Evolutionary conservation across 1,140 invertebrate species (phyloP), one percentile per base, ranked within the genome.

Genomic region (Drosophila pruinosa): DNA sequence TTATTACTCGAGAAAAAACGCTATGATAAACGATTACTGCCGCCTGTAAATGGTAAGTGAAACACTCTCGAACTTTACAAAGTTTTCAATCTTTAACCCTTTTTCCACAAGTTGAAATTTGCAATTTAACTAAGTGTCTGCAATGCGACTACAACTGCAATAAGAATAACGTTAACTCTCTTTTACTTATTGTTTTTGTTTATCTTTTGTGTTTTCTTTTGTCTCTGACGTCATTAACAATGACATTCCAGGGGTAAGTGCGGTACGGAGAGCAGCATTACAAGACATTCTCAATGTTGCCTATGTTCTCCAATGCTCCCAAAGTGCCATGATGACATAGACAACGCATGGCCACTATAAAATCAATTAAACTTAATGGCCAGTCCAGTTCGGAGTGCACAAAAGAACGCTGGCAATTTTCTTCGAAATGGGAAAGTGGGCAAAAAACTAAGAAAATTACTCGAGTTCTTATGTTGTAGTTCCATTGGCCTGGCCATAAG

Each of bases 11-110:
- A 94, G 92, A 94, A 94, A 78, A 95, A 95, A 83, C 94, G 96
- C 91, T 97, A 97, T 92, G 96, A 97, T 93, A 97, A 96, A 94
- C 93, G 96, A 93, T 94, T 97, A 89, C 93, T 96, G 89, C 96
- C 96, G 89, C 96, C 96, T 89, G 96, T 97, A 88, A 94, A 95
- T 93, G 96, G 96, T 97, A 94, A 93, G 92, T 93, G 92, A 90
- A 89, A 74, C 21, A 56, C n/a, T n/a, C n/a, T n/a, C n/a, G n/a
- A n/a, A n/a, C n/a, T n/a, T 63, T 38, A 1, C 2, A 8, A 34
- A 3, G 8, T 38, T 61, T 54, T 21, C 17, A 4, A 12, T 21
- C 24, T 24, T 39, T 39, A n/a, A 43, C 26, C 61, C 31, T 54
- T 54, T 17, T 52, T 24, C 4, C 19, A 17, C 14, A 54, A 39